These are phyloP conservation scores for Dasypogon diadema DNA, from an alignment of 2,888 invertebrate genomes.

Conservation along the genomic window DNA sequence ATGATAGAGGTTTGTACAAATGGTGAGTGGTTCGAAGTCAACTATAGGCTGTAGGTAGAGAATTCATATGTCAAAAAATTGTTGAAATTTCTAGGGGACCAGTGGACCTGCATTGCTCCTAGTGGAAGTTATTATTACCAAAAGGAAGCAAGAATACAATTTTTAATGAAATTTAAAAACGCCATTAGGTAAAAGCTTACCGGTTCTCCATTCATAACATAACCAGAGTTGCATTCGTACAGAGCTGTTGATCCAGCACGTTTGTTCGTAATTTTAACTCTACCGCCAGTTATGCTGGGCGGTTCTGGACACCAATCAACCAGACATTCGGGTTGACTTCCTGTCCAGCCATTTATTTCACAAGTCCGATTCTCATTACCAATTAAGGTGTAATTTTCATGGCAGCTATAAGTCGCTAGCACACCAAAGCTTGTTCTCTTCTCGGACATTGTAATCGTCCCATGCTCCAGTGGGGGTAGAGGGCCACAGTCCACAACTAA, in stretches of 20 bases:
- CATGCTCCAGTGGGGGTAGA: constrained; percentile 78
- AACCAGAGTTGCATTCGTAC: constrained; percentile 86
- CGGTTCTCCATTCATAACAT: constrained; percentile 84
- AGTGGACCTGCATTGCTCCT: too few species aligned
- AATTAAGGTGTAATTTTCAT: constrained; percentile 86
- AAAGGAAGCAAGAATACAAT: too few species aligned
- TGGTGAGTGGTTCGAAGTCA: too few species aligned
- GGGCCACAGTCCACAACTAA: constrained; percentile 86
- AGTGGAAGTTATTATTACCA: too few species aligned
- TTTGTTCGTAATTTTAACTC: constrained; percentile 78
- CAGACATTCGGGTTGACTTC: constrained; percentile 82
- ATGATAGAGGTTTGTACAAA: too few species aligned
- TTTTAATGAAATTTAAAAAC: too few species aligned
- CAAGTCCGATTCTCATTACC: constrained; percentile 81
- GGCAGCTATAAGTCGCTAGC: constrained; percentile 80
- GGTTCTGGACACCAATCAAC: constrained; percentile 92
- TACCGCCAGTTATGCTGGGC: constrained; percentile 80
- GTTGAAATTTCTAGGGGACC: too few species aligned
- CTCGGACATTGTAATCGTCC: constrained; percentile 76
- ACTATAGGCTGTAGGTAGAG: too few species aligned
- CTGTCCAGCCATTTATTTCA: constrained; percentile 83
- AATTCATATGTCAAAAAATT: background rate
- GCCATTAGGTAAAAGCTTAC: too few species aligned
- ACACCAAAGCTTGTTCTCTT: constrained; percentile 84
- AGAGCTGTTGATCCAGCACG: constrained; percentile 84